Evolutionary conservation across 2,888 invertebrate species (phyloP).

Genomic region (Clostera curtula): DNA sequence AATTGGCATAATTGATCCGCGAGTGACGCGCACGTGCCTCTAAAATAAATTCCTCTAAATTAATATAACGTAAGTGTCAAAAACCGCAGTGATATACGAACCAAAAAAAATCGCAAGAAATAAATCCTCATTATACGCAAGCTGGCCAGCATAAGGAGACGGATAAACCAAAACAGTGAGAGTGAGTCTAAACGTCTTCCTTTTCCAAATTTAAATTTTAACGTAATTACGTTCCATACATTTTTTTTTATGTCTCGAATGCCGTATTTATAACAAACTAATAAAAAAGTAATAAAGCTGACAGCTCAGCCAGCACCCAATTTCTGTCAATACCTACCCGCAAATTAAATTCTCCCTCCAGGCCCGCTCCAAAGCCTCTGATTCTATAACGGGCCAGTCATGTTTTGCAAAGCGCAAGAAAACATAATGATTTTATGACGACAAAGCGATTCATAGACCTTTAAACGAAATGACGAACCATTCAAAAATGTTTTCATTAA

Average conservation of each 20-base stretch:
- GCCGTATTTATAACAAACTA: neutral
- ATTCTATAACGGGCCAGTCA: constrained; percentile 34
- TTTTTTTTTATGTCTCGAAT: neutral
- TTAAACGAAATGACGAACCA: too few species aligned
- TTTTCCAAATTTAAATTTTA: neutral
- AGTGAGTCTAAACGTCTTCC: constrained; percentile 1
- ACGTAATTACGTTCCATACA: neutral
- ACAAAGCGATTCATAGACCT: too few species aligned
- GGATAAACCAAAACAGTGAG: too few species aligned
- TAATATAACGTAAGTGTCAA: too few species aligned
- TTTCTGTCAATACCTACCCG: neutral
- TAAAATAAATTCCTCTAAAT: too few species aligned
- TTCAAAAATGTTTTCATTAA: too few species aligned
- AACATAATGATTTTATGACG: constrained; percentile 47
- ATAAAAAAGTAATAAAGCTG: neutral
- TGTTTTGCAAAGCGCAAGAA: constrained; percentile 39
- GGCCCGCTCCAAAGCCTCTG: constrained; percentile 17
- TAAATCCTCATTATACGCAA: too few species aligned
- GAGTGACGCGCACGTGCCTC: too few species aligned
- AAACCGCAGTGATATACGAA: too few species aligned
- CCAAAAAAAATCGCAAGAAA: too few species aligned
- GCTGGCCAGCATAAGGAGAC: too few species aligned
- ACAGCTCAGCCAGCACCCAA: neutral
- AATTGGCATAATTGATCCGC: too few species aligned
- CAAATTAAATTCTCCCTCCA: constrained; percentile 6